These are phyloP conservation scores for Rhamphomyia laevipes DNA, from an alignment of 2,888 invertebrate species.

Conservation along the genomic window DNA sequence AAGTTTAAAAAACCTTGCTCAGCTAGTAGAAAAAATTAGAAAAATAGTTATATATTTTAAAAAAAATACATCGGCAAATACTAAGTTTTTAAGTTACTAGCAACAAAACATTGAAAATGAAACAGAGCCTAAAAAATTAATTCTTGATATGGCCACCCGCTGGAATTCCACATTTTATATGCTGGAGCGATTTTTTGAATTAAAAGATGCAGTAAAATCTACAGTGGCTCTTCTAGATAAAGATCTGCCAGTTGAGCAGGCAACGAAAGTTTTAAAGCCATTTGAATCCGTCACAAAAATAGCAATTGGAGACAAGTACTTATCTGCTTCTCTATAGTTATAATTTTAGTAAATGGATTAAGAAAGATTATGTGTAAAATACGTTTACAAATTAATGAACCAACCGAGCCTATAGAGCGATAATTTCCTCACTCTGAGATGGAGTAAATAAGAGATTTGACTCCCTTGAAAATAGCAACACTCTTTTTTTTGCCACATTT, in stretches of 20 bases:
- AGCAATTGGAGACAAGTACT: conserved; percentile 17
- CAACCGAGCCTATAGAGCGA: too few species aligned
- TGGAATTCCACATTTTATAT: conserved; percentile 4
- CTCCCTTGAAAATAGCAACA: neutral
- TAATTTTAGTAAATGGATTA: conserved; percentile 16
- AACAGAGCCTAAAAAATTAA: neutral
- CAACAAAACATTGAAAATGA: neutral
- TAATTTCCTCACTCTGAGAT: neutral
- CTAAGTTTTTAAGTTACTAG: conserved; percentile 23
- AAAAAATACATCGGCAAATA: conserved; percentile 16
- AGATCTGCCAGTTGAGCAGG: conserved; percentile 7
- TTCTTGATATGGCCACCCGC: neutral
- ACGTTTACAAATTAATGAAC: neutral
- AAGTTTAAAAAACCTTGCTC: conserved; percentile 3
- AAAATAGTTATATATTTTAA: conserved; percentile 15
- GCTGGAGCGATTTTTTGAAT: neutral
- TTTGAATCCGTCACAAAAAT: conserved; percentile 17
- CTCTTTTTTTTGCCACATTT: neutral
- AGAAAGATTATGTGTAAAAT: neutral
- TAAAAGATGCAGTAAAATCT: neutral
- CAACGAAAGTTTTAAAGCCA: conserved; percentile 16
- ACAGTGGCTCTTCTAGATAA: conserved; percentile 1
- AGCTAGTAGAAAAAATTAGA: neutral
- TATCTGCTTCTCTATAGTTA: conserved; percentile 15
- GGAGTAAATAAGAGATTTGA: neutral